Evolutionary conservation across 2,888 invertebrate species (phyloP).

Genomic region (Cheilosia variabilis): DNA sequence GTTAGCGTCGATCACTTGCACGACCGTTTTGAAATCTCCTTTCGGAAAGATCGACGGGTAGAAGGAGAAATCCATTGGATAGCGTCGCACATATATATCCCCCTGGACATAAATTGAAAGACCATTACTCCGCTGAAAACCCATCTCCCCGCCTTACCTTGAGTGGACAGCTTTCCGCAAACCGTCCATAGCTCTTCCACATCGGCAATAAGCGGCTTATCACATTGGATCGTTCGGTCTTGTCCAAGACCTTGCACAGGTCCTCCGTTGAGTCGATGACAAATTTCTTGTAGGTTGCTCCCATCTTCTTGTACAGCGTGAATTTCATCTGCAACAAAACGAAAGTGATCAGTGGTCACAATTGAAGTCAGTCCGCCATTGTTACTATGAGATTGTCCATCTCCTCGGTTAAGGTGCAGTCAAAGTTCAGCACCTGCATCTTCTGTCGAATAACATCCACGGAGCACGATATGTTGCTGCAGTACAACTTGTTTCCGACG

Average conservation of each 20-base stretch:
- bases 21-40: constrained; percentile 47
- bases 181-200: constrained; percentile 67
- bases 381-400: constrained; percentile 49
- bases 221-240: constrained; percentile 63
- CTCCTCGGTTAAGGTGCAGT: constrained; percentile 31
- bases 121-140: neutral
- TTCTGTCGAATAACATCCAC: constrained; percentile 57
- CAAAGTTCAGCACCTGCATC: constrained; percentile 66
- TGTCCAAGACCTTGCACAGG: constrained; percentile 62
- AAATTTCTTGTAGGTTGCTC: constrained; percentile 13
- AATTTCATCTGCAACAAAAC: constrained; percentile 55
- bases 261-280: constrained; percentile 61
- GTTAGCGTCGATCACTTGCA: constrained; percentile 39
- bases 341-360: neutral
- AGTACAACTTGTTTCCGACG: constrained; percentile 26
- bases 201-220: constrained; percentile 66
- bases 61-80: constrained; percentile 67
- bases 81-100: constrained; percentile 36
- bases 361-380: neutral
- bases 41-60: constrained; percentile 59
- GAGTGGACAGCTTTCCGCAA: constrained; percentile 48
- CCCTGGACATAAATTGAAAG: constrained; percentile 30
- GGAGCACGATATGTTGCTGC: constrained; percentile 45
- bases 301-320: constrained; percentile 46
- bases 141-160: constrained; percentile 17